phyloP scores from a whole-genome alignment of 2,797 vertebrate genomes.

The Agapornis canus region DNA sequence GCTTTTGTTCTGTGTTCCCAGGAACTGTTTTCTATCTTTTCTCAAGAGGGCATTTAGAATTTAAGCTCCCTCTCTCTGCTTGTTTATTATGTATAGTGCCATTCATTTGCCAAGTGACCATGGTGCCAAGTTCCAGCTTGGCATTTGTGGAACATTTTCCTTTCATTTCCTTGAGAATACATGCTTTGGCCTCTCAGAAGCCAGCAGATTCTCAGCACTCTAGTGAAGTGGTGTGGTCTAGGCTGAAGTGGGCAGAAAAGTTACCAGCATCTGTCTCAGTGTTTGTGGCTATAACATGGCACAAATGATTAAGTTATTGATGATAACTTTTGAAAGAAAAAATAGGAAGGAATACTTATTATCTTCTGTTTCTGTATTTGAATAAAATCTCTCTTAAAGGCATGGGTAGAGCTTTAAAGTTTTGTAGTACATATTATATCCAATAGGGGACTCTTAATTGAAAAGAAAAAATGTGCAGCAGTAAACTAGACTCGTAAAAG shows the following conservation, averaged over 20 bases:
- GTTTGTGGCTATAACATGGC: neutral
- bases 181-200: slow-evolving; percentile 6
- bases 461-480: neutral
- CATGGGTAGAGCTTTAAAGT: neutral
- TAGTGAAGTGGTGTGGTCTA: neutral
- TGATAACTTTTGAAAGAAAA: neutral
- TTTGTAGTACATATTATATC: neutral
- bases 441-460: neutral
- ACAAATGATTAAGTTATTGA: neutral
- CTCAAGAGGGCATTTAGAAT: slow-evolving; percentile 67
- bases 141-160: slow-evolving; percentile 48
- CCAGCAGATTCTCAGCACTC: slow-evolving; percentile 25
- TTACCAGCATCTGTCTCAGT: neutral
- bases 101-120: slow-evolving; percentile 41
- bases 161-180: slow-evolving; percentile 56
- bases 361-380: neutral
- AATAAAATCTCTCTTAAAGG: neutral
- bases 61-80: slow-evolving; percentile 34
- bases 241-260: slow-evolving; percentile 26
- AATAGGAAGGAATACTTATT: neutral
- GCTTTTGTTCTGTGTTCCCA: slow-evolving; percentile 56
- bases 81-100: slow-evolving; percentile 60
- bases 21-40: slow-evolving; percentile 47
- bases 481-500: neutral
- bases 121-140: slow-evolving; percentile 63